Evolutionary conservation across 1,140 invertebrate species (phyloP), one percentile per base, ranked within the genome.

Genomic region (Sesamia nonagrioides): DNA sequence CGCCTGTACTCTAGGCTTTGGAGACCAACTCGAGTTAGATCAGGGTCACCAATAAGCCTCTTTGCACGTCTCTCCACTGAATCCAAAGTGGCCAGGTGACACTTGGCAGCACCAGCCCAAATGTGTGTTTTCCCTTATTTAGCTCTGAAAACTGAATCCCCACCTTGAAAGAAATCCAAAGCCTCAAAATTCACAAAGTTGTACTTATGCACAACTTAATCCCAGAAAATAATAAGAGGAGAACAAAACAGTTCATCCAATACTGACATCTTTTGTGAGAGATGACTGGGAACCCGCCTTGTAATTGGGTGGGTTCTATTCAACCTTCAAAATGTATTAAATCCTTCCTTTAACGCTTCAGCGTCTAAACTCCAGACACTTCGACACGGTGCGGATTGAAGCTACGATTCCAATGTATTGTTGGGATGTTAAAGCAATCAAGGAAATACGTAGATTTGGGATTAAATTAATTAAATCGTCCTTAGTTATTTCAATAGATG

Each of bases 321-420:
- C 63, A 68, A 68, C 45, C 63, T 68, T 68, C 63, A 68, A 68
- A 68, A 15, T 68, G 17, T 15, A 68, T 63, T 40, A 27, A 68
- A 68, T 21, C 63, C 42, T 68, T 68, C 63, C 63, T 68, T 68
- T 68, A 48, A 48, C 63, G 11, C 63, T 68, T 48, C 4, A 66
- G 11, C n/a, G 63, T 68, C 21, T 8, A 27, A 27, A 15, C 15
- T 27, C 3, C 18, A 21, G 63, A 68, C 63, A 13, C 6, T 48
- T 68, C 17, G 63, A 68, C 63, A n/a, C n/a, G 63, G 17, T 6
- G n/a, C 40, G 15, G 37, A 63, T 42, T 6, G n/a, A 63, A 18
- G 17, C 35, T 18, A 40, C 37, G 11, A 9, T 63, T 18, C 42
- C 35, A 17, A 11, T 42, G 11, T 61, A 35, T 37, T 37, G 33